Percentiles rank a stretch among this genome's conserved stretches.
These are phyloP conservation scores for Phymastichus coffea DNA, from an alignment of 1,140 invertebrate species.

Conservation along the genomic window DNA sequence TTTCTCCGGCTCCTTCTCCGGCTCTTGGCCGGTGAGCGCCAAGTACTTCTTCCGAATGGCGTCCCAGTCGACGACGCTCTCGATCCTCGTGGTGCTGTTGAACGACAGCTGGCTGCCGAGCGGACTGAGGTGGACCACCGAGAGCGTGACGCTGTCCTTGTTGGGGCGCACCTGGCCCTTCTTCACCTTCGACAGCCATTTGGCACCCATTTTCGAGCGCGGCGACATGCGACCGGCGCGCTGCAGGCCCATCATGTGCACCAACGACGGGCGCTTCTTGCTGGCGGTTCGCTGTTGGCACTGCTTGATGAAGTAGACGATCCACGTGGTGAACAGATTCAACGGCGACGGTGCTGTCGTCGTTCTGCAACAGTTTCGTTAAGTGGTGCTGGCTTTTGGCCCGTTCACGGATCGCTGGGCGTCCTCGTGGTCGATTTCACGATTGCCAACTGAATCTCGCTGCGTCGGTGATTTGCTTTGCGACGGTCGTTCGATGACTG, in stretches of 20 bases:
- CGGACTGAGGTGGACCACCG: conserved; percentile 75
- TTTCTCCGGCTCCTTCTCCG: conserved; percentile 63
- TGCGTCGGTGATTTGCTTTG: no score
- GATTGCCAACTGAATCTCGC: no score
- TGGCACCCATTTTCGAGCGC: conserved; percentile 79
- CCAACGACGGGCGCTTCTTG: conserved; percentile 77
- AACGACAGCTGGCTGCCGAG: conserved; percentile 80
- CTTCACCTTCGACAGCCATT: conserved; percentile 84
- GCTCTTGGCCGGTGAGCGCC: conserved; percentile 68
- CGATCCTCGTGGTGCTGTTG: conserved; percentile 70
- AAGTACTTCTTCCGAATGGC: conserved; percentile 86
- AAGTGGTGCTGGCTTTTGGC: no score
- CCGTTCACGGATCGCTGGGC: no score
- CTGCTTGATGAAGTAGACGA: conserved; percentile 81
- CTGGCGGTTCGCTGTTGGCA: conserved; percentile 68
- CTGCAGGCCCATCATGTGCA: conserved; percentile 79
- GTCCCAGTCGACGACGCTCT: conserved; percentile 90
- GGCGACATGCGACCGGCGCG: conserved; percentile 72
- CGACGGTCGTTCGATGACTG: no score
- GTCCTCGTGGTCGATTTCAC: no score
- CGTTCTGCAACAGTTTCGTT: conserved; percentile 64
- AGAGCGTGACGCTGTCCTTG: conserved; percentile 74
- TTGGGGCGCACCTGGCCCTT: conserved; percentile 65
- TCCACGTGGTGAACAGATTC: conserved; percentile 93
- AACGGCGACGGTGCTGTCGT: conserved; percentile 96